Conservation (phyloP, 2,113 vertebrate genomes). For the Eulacestoma nigropectus region DNA sequence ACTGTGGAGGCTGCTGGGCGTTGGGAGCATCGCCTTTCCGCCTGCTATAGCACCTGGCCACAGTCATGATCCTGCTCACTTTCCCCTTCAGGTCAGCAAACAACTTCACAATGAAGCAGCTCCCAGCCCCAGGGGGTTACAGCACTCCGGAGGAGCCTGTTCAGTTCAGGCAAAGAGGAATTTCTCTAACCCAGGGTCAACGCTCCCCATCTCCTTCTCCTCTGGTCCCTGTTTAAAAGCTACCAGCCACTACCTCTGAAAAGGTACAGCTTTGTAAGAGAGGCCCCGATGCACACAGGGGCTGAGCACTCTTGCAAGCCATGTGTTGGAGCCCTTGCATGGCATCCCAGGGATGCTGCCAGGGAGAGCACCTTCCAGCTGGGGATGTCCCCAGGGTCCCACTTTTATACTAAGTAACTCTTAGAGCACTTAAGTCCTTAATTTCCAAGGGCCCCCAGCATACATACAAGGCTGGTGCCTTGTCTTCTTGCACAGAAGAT, state of each 20-base stretch:
- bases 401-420: not conserved
- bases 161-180: accelerated
- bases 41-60: not conserved
- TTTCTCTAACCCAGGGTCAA: not conserved
- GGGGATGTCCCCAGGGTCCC: not conserved
- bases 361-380: not conserved
- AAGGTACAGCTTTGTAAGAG: not conserved
- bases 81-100: not conserved
- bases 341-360: accelerated
- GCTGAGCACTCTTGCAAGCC: not conserved
- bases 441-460: not conserved
- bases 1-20: accelerated
- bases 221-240: not conserved
- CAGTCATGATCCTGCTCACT: accelerated
- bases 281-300: accelerated
- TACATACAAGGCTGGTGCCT: not conserved
- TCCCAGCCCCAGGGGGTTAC: accelerated
- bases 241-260: not conserved
- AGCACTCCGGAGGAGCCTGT: accelerated
- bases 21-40: not conserved
- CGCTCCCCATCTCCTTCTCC: not conserved
- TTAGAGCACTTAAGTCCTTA: not conserved
- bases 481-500: not conserved
- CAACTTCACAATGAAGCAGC: accelerated
- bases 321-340: accelerated